Conservation (phyloP, 2,113 vertebrate genomes). For the Chroicocephalus ridibundus region DNA sequence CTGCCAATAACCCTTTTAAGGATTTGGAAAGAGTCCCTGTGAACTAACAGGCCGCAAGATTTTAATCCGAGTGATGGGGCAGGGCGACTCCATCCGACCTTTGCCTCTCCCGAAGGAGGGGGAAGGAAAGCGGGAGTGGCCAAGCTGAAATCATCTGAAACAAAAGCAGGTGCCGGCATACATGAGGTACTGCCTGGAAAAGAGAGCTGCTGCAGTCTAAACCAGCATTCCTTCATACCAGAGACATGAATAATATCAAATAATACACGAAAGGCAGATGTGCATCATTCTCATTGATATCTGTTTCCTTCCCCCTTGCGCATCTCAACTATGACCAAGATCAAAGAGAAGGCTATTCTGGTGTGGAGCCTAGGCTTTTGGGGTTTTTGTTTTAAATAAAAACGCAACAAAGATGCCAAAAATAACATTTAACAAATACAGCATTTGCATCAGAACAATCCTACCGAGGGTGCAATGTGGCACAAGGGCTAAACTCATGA, state of each 20-base stretch:
- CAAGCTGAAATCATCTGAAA: not conserved
- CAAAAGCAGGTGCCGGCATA: not conserved
- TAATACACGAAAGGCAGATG: not conserved
- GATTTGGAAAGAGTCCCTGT: conserved; percentile 37
- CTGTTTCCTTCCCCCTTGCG: not conserved
- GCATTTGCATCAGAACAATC: not conserved
- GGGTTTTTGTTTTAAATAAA: not conserved
- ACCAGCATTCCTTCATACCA: not conserved
- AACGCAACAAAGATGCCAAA: not conserved
- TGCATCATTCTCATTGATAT: not conserved
- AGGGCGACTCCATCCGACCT: not conserved
- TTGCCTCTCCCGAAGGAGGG: not conserved
- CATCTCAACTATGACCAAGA: not conserved
- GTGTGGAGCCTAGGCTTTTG: not conserved
- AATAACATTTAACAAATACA: not conserved
- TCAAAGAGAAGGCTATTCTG: not conserved
- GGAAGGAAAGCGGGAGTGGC: not conserved
- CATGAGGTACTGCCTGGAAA: not conserved
- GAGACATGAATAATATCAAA: not conserved
- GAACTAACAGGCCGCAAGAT: not conserved
- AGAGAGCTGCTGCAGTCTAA: not conserved
- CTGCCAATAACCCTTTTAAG: conserved; percentile 52
- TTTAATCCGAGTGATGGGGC: not conserved
- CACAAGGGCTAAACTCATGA: not conserved
- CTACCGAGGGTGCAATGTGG: not conserved